phyloP scores from a whole-genome alignment of 2,888 invertebrate species.

The Isotomurus palustris region DNA sequence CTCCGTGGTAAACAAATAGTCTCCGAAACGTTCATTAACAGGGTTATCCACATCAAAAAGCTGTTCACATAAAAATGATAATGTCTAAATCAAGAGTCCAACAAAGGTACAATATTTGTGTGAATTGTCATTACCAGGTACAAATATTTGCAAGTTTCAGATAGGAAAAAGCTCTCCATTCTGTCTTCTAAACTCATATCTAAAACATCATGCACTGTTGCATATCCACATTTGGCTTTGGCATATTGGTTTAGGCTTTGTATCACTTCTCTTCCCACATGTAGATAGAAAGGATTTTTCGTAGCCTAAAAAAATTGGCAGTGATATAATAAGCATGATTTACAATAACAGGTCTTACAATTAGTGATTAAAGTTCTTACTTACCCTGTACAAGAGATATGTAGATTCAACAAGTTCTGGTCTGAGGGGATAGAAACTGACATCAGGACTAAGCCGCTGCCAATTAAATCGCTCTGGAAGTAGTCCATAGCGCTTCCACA shows the following conservation, averaged over 20 bases:
- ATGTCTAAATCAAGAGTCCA: neutral
- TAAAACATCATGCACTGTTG: constrained; percentile 60
- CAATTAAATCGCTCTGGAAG: constrained; percentile 56
- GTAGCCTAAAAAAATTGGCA: constrained; percentile 53
- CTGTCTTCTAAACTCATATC: constrained; percentile 60
- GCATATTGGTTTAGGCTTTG: constrained; percentile 55
- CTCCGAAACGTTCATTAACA: constrained; percentile 54
- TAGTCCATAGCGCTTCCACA: constrained; percentile 59
- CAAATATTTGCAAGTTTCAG: constrained; percentile 63
- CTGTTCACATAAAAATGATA: constrained; percentile 50
- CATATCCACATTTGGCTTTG: constrained; percentile 60
- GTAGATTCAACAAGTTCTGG: constrained; percentile 62
- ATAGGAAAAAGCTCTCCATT: constrained; percentile 63
- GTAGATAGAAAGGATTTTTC: constrained; percentile 62
- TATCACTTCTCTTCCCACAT: constrained; percentile 60
- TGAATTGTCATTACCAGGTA: constrained; percentile 54
- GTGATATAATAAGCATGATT: neutral
- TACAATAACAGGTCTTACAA: neutral
- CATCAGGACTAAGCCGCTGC: constrained; percentile 55
- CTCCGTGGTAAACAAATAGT: constrained; percentile 60
- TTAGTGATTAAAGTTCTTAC: neutral
- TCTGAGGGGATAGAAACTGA: constrained; percentile 60
- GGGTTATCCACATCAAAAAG: constrained; percentile 60
- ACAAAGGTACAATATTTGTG: constrained; percentile 2
- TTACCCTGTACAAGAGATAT: constrained; percentile 54